Base-by-base conservation (phyloP, 1,140 invertebrate genomes). In the Drosophila sucinea region DNA sequence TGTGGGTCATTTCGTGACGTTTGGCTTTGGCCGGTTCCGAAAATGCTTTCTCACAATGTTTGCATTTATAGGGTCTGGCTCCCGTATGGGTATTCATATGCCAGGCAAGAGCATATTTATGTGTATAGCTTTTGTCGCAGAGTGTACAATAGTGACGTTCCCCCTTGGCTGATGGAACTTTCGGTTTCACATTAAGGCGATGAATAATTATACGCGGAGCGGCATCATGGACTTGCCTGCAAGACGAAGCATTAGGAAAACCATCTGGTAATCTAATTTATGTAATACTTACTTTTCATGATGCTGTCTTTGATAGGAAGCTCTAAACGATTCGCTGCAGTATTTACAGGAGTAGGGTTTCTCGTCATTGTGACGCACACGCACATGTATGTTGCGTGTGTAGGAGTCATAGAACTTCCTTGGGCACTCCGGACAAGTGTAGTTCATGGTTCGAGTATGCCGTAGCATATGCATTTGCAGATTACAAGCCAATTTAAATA, bases 331-430 rank as follows among this genome's bases (percentile, higher is more conserved):
- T 35, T 87, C 68, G 0, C 38, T 23, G 27, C 83, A 86, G 55
- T 61, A 77, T 1, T 78, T 67, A 35, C 83, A 86, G 5, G 38
- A 10, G 40, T 71, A 86, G 1, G 83, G 83, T 2, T 69, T 23
- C n/a, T 86, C 83, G 1, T 79, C 83, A 4, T 61, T 69, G n/a
- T 86, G 83, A 1, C 70, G 57, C 5, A 89, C 74, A 1, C 83
- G 79, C 4, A 86, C 63, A 38, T 86, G 83, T 3, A 86, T 86
- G 35, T 86, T 86, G 35, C 79, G 69, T 72, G 83, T 87, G 30
- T 87, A 86, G 7, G 83, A 72, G 40, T 87, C 84, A 35, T 86
- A 86, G 38, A 87, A 87, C 11, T 71, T 68, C 55, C 70, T 79
- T 0, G 79, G 69, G 25, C 83, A 86, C 29, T 86, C 83, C 3